Base-by-base conservation (phyloP, 2,888 invertebrate genomes). In the Coelopa pilipes region DNA sequence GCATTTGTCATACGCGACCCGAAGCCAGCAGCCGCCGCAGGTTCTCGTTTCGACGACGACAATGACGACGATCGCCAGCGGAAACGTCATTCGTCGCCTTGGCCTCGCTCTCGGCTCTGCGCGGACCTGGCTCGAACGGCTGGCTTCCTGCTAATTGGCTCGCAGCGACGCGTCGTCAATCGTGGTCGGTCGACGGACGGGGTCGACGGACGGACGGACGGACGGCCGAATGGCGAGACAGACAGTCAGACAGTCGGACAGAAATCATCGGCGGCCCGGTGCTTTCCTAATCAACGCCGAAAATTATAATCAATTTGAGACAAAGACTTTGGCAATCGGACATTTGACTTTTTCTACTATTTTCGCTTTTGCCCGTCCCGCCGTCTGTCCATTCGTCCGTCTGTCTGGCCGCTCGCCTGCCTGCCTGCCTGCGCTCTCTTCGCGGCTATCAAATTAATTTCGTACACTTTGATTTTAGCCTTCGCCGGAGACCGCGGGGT, bases 281-380 rank as follows among this genome's bases (percentile, higher is more conserved):
- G 19, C 57, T 12, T 12, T 19, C 19, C 21, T 15, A 17, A 34
- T 34, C 34, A 34, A 34, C 60, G 60, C 60, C 21, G 34, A 62
- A 62, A 24, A 60, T 53, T 53, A 53, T 53, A 53, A 53, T 53
- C 53, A 53, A 53, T 53, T 53, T 53, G 34, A 60, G 24, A 60
- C 17, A 59, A 59, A 59, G 19, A 59, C 57, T 57, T 2, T 4
- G n/a, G 17, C 57, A 19, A 11, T 57, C 34, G 34, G 17, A 57
- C 57, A 57, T 57, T 57, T 57, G 17, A 24, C 12, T 62, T 21
- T 10, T 34, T 62, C 15, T 62, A 24, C 34, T 24, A 53, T 62
- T 21, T 59, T 59, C 24, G n/a, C 49, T 67, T 59, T 70, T 70
- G 60, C 50, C 68, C 47, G n/a, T 63, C n/a, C 34, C 34, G 7